Percentiles rank a stretch among this genome's conserved stretches.
Evolutionary conservation across 2,113 vertebrate genomes (phyloP).

Genomic region (Salvator merianae): DNA sequence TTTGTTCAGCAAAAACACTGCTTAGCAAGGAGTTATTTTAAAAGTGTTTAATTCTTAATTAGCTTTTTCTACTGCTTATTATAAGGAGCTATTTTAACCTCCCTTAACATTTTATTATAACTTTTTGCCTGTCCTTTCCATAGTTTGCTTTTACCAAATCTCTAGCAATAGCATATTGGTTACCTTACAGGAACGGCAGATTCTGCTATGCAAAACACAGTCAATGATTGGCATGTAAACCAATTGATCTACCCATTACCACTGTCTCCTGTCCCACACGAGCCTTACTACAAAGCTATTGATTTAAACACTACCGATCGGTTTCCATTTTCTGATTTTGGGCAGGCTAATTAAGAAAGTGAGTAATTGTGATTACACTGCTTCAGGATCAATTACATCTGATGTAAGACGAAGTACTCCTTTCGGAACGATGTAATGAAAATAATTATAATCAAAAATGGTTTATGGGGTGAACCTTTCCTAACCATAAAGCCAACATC

Average conservation of each 20-base stretch:
- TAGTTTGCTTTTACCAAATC: conserved; percentile 62
- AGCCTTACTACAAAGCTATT: conserved; percentile 92
- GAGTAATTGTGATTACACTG: conserved; percentile 97
- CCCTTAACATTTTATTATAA: conserved; percentile 51
- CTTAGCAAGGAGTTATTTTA: conserved; percentile 8
- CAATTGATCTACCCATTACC: conserved; percentile 89
- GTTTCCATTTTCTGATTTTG: conserved; percentile 95
- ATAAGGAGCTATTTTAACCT: conserved; percentile 42
- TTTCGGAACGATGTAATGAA: conserved; percentile 74
- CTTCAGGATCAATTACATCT: conserved; percentile 92
- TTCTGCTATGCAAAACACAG: conserved; percentile 83
- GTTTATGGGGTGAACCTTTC: conserved; percentile 52
- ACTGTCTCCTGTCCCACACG: conserved; percentile 81
- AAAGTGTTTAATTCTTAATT: neutral
- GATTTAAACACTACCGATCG: conserved; percentile 89
- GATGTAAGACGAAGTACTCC: conserved; percentile 85
- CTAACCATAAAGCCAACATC: conserved; percentile 59
- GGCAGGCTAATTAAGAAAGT: conserved; percentile 97
- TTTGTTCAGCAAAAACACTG: conserved; percentile 39
- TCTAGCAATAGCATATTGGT: conserved; percentile 50
- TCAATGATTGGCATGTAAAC: conserved; percentile 82
- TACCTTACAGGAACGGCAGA: conserved; percentile 68
- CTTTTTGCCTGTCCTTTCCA: conserved; percentile 40
- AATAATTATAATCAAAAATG: conserved; percentile 73
- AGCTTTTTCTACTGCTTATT: conserved; percentile 37